Base-by-base conservation (phyloP, 2,888 invertebrate species). In the Hoplodrina ambigua region DNA sequence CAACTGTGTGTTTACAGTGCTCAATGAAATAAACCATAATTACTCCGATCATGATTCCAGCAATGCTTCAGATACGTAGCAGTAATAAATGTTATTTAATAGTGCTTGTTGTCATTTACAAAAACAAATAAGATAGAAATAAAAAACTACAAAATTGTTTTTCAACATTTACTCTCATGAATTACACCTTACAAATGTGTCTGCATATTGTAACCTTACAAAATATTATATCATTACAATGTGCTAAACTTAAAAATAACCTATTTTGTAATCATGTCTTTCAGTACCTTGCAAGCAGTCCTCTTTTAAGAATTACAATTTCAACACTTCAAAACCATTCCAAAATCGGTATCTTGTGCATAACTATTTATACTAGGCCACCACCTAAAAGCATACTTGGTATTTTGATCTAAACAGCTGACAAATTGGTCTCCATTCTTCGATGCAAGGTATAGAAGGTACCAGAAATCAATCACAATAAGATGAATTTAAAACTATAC, bases 141-240 rank as follows among this genome's bases (percentile, higher is more conserved):
- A 83, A 85, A 80, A 82, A 79, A 81, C 30, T 67, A 54, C 61
- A 75, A 64, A 57, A 76, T 78, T 80, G 85, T 89, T 94, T 95
- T 94, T 93, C 88, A 93, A 95, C 94, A 94, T 96, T 95, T 96
- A 96, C 92, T 95, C 88, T 94, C 92, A 94, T 94, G 95, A 95
- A 95, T 94, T 94, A 96, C 94, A 93, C 92, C 92, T 94, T 95
- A 96, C 93, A 95, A 94, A 95, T 93, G 93, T 94, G 93, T 94
- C 90, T 90, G 94, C 94, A 94, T 95, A 94, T 93, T 92, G 93
- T 94, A 93, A 94, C 91, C 95, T 95, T 96, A 95, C 89, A 94
- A 93, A 94, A 88, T 91, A 91, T 91, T 89, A 93, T 91, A 93
- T 91, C 83, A 93, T 93, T 94, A 94, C 91, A 94, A 94, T 94